Base-by-base conservation (phyloP, 2,888 invertebrate species). In the Apamea crenata region DNA sequence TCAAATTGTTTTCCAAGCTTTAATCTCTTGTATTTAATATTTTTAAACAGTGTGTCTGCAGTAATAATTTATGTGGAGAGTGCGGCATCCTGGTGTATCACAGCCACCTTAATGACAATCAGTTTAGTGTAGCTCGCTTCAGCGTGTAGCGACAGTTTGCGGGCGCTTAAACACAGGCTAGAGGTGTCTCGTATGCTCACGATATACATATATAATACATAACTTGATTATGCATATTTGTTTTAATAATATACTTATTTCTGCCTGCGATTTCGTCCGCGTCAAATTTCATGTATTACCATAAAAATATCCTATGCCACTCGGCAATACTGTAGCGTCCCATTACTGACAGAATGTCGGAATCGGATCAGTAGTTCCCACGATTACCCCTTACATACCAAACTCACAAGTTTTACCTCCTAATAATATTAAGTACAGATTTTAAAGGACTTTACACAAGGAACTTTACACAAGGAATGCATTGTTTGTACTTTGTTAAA, bases 61-160 rank as follows among this genome's bases (percentile, higher is more conserved):
- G 59, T 83, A 73, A 76, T 78, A 63, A 85, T 82, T 74, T 80
- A 82, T 53, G 50, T 68, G 40, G 50, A 47, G 53, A 47, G 53
- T 77, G 69, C 66, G 73, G 73, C 69, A 14, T 74, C 72, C 21
- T 47, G 65, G 72, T 73, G 53, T 82, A 44, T 71, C 61, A 84
- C 83, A 88, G 87, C 69, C 87, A 83, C 82, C 89, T 88, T 92
- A 91, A 91, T 90, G 91, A 88, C 92, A 93, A 93, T 93, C 91
- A 90, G 91, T 93, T 93, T 92, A 92, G 91, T 87, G 61, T 77
- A 83, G 90, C 87, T 89, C 88, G 87, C 86, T 87, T 87, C 90
- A 87, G 88, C 90, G 89, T 91, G 87, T 87, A 87, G 88, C 90
- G 90, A 85, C 89, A 86, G 88, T 90, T 91, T 89, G 88, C 86